A percentile compares a stretch with the other conserved stretches of the same genome.
Conservation (phyloP, 2,113 vertebrate species). For the Leucosticte australis region DNA sequence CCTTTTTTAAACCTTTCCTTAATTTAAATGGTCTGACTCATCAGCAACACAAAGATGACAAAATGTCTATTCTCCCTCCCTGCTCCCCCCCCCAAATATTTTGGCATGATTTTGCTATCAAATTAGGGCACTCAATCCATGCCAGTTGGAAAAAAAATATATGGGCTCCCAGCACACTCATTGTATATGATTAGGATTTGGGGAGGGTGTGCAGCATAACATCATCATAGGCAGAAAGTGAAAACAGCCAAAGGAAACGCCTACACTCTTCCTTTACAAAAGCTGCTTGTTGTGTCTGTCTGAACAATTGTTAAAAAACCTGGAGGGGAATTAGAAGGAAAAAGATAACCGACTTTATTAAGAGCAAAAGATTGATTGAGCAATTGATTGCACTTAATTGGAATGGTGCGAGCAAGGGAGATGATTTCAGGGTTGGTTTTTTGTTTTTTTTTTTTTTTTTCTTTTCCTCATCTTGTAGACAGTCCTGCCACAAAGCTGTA, state of each 20-base stretch:
- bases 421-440: not conserved
- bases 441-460: not conserved
- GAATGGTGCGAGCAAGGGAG: not conserved
- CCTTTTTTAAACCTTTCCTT: slow-evolving; percentile 27
- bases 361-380: slow-evolving; percentile 65
- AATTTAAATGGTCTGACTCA: slow-evolving; percentile 44
- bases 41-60: slow-evolving; percentile 38
- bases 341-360: slow-evolving; percentile 63
- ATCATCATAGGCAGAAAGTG: slow-evolving; percentile 64
- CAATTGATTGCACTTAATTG: slow-evolving; percentile 61
- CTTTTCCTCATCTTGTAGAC: not conserved
- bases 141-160: not conserved
- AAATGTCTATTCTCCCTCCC: not conserved
- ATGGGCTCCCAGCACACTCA: not conserved
- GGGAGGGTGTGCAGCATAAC: slow-evolving; percentile 34
- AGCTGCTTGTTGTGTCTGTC: slow-evolving; percentile 68
- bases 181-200: slow-evolving; percentile 36
- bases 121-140: not conserved
- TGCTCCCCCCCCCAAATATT: not conserved
- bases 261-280: slow-evolving; percentile 66
- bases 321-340: slow-evolving; percentile 48
- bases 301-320: slow-evolving; percentile 62
- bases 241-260: slow-evolving; percentile 66
- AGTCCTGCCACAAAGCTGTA: not conserved
- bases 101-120: slow-evolving; percentile 37